Base-by-base conservation (phyloP, 2,113 vertebrate genomes). In the Amblyornis subalaris region DNA sequence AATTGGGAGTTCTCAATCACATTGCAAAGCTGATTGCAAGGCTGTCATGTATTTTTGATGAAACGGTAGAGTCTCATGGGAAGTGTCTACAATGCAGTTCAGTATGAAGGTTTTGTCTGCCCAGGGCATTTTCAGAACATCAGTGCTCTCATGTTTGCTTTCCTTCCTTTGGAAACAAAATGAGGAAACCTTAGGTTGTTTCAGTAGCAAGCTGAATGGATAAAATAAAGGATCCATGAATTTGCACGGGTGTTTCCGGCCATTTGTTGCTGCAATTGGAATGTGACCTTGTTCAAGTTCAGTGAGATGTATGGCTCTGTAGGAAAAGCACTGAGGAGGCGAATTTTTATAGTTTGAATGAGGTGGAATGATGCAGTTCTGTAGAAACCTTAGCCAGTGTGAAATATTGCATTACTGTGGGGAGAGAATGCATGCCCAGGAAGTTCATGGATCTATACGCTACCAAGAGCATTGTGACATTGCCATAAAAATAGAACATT, bases 391-490 rank as follows among this genome's bases (percentile, higher is more conserved):
- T 66, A 67, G 72, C 47, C 29, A 12, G 23, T 71, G 64, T 81
- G 71, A 95, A 85, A 73, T 83, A 55, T 0, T 83, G 50, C 31
- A 10, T 92, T 95, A 19, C 77, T 69, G 72, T 60, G n/a, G 44
- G 72, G 55, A 60, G 64, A 73, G 50, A 40, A 66, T 25, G 14
- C 40, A 25, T 2, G 3, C 23, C 22, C n/a, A 7, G 22, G 69
- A 77, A 61, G 57, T 50, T 57, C 0, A 9, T 0, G 0, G 48
- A 47, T 87, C 48, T 78, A 0, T 74, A 9, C 1, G 2, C 57
- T 78, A 25, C 33, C 33, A 54, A 85, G 42, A 85, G 25, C 80
- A n/a, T 36, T 71, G 64, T 94, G 93, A 85, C 47, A 24, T 83
- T 85, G 78, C 60, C 31, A 5, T 64, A 67, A 83, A 92, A 95